A percentile compares a stretch with the other conserved stretches of the same genome.
These are phyloP conservation scores for Palythoa caribaeorum DNA, from an alignment of 92 coral and sea anemone genomes.

Conservation along the genomic window DNA sequence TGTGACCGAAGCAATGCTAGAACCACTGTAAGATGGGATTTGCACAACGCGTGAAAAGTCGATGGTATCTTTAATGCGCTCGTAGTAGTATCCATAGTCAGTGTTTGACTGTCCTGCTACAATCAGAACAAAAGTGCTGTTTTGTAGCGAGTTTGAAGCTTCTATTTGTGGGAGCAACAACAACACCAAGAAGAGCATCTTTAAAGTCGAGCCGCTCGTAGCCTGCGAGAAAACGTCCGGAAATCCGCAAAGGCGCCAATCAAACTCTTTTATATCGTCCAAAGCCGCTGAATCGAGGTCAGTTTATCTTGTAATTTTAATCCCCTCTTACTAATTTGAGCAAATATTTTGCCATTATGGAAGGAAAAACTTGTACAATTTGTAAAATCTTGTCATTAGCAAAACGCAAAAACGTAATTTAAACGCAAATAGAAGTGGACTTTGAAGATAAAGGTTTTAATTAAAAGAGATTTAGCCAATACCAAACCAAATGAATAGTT, in stretches of 20 bases:
- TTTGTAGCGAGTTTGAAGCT: neutral
- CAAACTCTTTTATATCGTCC: neutral
- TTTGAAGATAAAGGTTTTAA: too few relatives aligned
- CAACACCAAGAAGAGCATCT: neutral
- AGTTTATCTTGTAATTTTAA: too few relatives aligned
- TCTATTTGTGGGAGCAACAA: neutral
- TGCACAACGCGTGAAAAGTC: constrained; percentile 27
- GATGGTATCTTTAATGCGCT: constrained; percentile 24
- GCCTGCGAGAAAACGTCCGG: neutral
- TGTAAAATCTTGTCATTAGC: too few relatives aligned
- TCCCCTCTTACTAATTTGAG: too few relatives aligned
- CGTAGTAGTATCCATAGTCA: constrained; percentile 22
- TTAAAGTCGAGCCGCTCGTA: neutral
- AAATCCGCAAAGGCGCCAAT: neutral
- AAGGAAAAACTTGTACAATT: too few relatives aligned
- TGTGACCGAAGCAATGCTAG: neutral
- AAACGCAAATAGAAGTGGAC: too few relatives aligned
- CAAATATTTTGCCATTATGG: too few relatives aligned
- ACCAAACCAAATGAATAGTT: too few relatives aligned
- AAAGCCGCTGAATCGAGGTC: too few relatives aligned
- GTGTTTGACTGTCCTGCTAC: constrained; percentile 39
- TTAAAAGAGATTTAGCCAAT: too few relatives aligned
- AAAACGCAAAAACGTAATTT: too few relatives aligned
- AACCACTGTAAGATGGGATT: constrained; percentile 21
- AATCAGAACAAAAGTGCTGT: constrained; percentile 21